Evolutionary conservation across 2,113 vertebrate genomes (phyloP), one percentile per base, ranked within the genome.

Genomic region (Lepus europaeus): DNA sequence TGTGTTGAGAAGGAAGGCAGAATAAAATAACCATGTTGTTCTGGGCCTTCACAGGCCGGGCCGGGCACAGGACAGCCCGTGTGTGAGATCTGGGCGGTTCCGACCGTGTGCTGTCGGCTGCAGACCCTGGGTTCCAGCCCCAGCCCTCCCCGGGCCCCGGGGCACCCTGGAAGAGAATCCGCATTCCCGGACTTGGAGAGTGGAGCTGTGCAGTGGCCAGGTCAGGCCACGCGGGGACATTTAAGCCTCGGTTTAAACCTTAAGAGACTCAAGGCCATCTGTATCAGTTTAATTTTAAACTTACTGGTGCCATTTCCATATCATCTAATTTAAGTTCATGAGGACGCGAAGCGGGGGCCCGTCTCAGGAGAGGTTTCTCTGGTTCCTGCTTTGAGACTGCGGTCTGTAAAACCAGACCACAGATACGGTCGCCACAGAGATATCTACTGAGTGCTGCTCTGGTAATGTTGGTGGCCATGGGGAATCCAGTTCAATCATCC

Each of bases 71-170:
- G 8, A 16, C 6, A 12, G 9, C n/a, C 6, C 16, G 64, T 16
- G 33, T 16, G 39, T 36, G 17, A 79, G 66, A 33, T 14, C 10
- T 20, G 25, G 14, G 25, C 9, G 6, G 9, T 17, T 23, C 17
- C 16, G 22, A 17, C n/a, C 53, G 27, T 6, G 16, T 14, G 20
- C 49, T 19, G 2, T 14, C 49, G 23, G 72, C n/a, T 9, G 13
- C 0, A 20, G 29, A 8, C 11, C 3, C 36, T 31, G 6, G 14
- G 4, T 31, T 74, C 51, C 29, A 14, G 29, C 33, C 2, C 5
- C 22, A 49, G 9, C 8, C 2, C 25, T 0, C 14, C 66, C 22
- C 0, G 0, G 33, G 11, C 33, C 9, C 27, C 10, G 31, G 10
- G 33, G 1, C 5, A 25, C 73, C 70, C 51, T 36, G 68, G 68